phyloP scores from a whole-genome alignment of 2,888 invertebrate species.

The Labia minor region DNA sequence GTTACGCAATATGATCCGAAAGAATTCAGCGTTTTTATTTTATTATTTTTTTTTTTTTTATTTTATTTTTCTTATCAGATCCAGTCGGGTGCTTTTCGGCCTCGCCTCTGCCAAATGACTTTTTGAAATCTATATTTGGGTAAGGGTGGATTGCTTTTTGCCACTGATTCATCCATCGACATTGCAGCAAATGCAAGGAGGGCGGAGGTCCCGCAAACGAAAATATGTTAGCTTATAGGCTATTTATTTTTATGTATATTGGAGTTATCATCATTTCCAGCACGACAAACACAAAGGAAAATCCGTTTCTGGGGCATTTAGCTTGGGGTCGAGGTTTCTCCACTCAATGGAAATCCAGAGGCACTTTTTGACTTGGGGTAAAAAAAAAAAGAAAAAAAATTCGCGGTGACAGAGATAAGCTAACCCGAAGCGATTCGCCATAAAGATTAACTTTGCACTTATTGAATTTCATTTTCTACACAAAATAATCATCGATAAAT shows the following conservation, averaged over 20 bases:
- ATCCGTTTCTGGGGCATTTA: neutral
- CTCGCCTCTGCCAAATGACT: neutral
- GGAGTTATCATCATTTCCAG: conserved; percentile 25
- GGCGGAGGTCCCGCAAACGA: conserved; percentile 3
- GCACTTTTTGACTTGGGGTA: neutral
- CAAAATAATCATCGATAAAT: neutral
- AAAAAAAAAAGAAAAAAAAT: too few relatives aligned
- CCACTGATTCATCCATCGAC: neutral
- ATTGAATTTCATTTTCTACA: neutral
- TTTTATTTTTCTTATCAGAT: neutral
- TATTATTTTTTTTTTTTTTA: too few relatives aligned
- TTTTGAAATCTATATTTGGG: neutral
- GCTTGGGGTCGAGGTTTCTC: neutral
- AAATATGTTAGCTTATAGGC: conserved; percentile 26
- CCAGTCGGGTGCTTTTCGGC: neutral
- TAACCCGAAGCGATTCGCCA: neutral
- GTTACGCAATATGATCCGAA: neutral
- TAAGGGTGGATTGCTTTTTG: neutral
- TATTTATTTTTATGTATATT: conserved; percentile 27
- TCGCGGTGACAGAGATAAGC: neutral
- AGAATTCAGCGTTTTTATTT: neutral
- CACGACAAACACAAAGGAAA: conserved; percentile 14
- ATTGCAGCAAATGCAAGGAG: conserved; percentile 9
- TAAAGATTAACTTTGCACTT: neutral
- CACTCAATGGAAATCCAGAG: neutral